phyloP scores from a whole-genome alignment of 2,797 vertebrate genomes.

The Xenops minutus region DNA sequence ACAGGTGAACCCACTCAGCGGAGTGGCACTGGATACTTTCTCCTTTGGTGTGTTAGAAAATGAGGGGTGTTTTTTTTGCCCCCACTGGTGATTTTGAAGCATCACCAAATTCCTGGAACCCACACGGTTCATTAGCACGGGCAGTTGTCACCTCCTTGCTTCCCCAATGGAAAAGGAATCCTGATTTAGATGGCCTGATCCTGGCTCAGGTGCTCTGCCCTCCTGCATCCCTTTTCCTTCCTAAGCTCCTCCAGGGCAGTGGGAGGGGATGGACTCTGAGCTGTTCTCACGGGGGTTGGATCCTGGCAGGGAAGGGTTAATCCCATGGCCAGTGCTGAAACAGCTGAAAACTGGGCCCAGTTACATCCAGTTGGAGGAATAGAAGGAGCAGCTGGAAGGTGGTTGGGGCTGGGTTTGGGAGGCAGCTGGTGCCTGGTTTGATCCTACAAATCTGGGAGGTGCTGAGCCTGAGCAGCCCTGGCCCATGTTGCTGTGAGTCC shows the following conservation, averaged over 20 bases:
- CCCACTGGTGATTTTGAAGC: not conserved
- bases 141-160: not conserved
- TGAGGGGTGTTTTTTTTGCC: rapidly evolving
- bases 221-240: not conserved
- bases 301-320: slow-evolving; percentile 19
- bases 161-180: not conserved
- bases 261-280: not conserved
- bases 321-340: not conserved
- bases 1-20: rapidly evolving
- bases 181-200: not conserved
- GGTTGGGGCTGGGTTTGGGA: not conserved
- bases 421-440: slow-evolving; percentile 43
- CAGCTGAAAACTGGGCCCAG: slow-evolving; percentile 53
- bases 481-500: not conserved
- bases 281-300: rapidly evolving
- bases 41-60: not conserved
- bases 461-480: slow-evolving; percentile 12
- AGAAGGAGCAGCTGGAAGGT: slow-evolving; percentile 23
- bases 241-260: rapidly evolving
- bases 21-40: rapidly evolving
- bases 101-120: not conserved
- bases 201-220: not conserved
- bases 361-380: slow-evolving; percentile 3
- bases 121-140: not conserved
- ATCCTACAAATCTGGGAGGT: slow-evolving; percentile 10